A percentile compares a stretch with the other conserved stretches of the same genome.
These are phyloP conservation scores for Apocheima hispidaria DNA, from an alignment of 2,888 invertebrate species.

Conservation along the genomic window DNA sequence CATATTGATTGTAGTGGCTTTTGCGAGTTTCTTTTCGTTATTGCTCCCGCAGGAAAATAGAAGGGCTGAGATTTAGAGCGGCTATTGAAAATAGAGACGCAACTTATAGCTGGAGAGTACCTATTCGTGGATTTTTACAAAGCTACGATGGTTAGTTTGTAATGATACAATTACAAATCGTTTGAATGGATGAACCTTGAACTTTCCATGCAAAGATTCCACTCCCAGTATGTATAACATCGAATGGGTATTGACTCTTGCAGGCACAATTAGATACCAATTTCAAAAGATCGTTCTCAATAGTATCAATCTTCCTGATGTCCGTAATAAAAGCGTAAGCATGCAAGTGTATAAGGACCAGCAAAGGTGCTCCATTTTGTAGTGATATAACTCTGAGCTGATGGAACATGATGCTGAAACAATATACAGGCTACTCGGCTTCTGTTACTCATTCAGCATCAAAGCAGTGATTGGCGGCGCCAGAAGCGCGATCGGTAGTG, in stretches of 20 bases:
- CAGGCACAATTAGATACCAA: constrained; percentile 14
- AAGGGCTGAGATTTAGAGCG: neutral
- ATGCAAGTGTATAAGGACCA: neutral
- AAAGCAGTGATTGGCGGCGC: constrained; percentile 31
- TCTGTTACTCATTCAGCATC: constrained; percentile 21
- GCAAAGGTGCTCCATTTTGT: neutral
- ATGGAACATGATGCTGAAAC: neutral
- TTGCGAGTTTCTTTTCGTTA: neutral
- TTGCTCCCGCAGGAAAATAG: neutral
- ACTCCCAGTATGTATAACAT: constrained; percentile 9
- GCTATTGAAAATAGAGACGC: neutral
- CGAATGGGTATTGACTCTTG: constrained; percentile 15
- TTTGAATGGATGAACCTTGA: constrained; percentile 8
- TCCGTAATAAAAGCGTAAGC: too few relatives aligned
- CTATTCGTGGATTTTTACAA: neutral
- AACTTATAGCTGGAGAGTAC: neutral
- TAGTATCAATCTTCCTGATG: neutral
- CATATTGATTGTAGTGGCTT: neutral
- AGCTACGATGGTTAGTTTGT: neutral
- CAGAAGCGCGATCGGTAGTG: constrained; percentile 51
- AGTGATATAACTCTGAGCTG: too few relatives aligned
- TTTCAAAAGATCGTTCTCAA: constrained; percentile 9
- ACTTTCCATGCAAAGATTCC: constrained; percentile 2
- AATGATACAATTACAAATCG: neutral
- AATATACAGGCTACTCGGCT: neutral